These are phyloP conservation scores for Edolisoma coerulescens DNA, from an alignment of 2,113 vertebrate species.

Conservation along the genomic window DNA sequence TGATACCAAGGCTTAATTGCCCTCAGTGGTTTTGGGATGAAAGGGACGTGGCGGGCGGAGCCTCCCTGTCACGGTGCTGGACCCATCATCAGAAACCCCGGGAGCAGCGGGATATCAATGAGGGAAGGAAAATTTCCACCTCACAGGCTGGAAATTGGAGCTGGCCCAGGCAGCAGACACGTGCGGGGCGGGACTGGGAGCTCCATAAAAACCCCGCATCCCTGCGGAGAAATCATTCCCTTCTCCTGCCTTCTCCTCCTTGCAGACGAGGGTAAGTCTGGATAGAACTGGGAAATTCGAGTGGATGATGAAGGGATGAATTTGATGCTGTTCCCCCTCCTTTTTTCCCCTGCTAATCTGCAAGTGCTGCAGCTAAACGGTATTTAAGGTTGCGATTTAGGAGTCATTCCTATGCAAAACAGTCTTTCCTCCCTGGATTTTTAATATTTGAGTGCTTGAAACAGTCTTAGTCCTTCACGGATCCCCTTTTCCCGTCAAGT, in stretches of 20 bases:
- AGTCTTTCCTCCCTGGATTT: not conserved
- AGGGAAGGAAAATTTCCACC: not conserved
- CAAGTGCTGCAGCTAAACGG: not conserved
- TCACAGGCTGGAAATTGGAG: not conserved
- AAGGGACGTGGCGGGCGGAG: not conserved
- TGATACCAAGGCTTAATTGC: not conserved
- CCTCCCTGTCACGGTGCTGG: not conserved
- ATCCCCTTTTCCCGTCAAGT: not conserved
- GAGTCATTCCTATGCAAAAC: not conserved
- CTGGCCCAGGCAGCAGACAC: not conserved
- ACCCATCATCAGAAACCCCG: not conserved
- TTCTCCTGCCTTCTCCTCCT: not conserved
- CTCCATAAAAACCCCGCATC: not conserved
- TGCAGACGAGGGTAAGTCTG: not conserved
- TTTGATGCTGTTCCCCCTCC: fast-evolving
- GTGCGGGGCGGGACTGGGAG: not conserved
- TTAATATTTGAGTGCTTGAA: not conserved
- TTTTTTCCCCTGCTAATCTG: fast-evolving
- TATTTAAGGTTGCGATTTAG: not conserved
- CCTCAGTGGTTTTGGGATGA: not conserved
- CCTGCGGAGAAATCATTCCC: not conserved
- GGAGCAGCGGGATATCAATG: not conserved
- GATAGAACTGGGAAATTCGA: not conserved
- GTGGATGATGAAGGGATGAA: not conserved
- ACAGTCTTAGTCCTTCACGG: fast-evolving